Percentiles rank a stretch among this genome's conserved stretches.
Conservation (phyloP, 2,797 vertebrate species). For the Ataeniobius toweri region DNA sequence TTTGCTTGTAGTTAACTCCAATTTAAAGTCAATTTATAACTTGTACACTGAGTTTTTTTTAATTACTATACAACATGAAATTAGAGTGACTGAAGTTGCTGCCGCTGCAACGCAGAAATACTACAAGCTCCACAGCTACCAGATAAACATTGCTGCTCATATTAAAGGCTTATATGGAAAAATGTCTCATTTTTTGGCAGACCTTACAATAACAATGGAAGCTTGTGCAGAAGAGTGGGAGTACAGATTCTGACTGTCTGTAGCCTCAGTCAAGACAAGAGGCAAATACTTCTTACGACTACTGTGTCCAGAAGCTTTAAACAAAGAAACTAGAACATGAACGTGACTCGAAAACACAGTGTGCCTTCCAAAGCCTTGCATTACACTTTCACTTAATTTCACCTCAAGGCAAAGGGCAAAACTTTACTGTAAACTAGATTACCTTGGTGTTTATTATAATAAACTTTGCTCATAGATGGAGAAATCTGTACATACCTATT, state of each 20-base stretch:
- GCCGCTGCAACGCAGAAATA: conserved; percentile 9
- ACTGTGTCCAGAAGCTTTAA: conserved; percentile 23
- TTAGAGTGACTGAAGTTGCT: background rate
- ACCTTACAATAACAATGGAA: conserved; percentile 56
- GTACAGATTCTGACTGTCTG: conserved; percentile 70
- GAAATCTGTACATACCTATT: background rate
- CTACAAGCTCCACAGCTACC: conserved; percentile 8
- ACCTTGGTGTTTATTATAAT: background rate
- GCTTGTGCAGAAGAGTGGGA: conserved; percentile 69
- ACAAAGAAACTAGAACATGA: conserved; percentile 32
- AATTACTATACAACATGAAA: background rate
- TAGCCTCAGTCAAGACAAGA: conserved; percentile 68
- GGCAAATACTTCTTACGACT: conserved; percentile 33
- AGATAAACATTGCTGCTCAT: conserved; percentile 36
- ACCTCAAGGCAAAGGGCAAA: background rate
- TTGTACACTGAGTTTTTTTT: background rate
- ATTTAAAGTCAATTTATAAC: background rate
- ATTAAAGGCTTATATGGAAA: conserved; percentile 43
- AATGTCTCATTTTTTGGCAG: conserved; percentile 61
- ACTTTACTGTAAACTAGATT: background rate
- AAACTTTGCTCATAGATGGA: too few relatives aligned
- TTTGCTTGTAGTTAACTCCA: background rate
- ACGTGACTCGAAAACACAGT: background rate
- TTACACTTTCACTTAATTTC: background rate
- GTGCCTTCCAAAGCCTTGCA: background rate